Evolutionary conservation across 2,888 invertebrate genomes (phyloP), one percentile per base, ranked within the genome.

Genomic region (Hesperia comma): DNA sequence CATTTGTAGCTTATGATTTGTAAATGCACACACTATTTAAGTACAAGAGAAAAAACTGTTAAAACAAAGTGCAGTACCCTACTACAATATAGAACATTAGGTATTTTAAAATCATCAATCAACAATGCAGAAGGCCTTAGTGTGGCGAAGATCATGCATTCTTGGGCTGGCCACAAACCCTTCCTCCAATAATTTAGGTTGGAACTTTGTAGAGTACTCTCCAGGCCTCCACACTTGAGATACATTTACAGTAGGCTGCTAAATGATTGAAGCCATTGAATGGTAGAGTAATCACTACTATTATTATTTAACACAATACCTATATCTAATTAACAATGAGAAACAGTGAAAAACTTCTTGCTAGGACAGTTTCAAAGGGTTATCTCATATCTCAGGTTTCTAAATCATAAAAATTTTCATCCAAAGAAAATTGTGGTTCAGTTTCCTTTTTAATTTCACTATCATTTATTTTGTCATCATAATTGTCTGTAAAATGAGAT

Each of bases 401-500:
- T 68, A 90, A 77, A 74, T 89, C 86, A 83, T 90, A 92, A 75
- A 88, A 90, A 74, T 86, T 87, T 3, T 90, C 87, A 78, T 87
- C 85, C 63, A 86, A 73, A 55, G 79, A 76, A 73, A 86, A 90
- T 26, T 89, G 86, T 43, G 84, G 74, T 68, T 88, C 87, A 62
- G 85, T 84, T 73, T 91, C 91, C 70, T 90, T 88, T 69, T 91
- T 92, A 46, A 90, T 88, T 76, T 86, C 85, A 71, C 78, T 73
- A 69, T 82, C 83, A 66, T 80, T 64, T 63, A 81, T 74, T 78
- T 91, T 90, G 15, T 90, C 90, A 78, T 92, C 91, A 83, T 82
- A 89, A 74, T 89, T 88, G 74, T 93, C 93, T 69, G 84, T 83
- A 72, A 93, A 93, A 80, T 94, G 94, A 4, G 93, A 93, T 74